These are phyloP conservation scores for Dendrolimus punctatus DNA, from an alignment of 1,140 invertebrate genomes.

Conservation along the genomic window DNA sequence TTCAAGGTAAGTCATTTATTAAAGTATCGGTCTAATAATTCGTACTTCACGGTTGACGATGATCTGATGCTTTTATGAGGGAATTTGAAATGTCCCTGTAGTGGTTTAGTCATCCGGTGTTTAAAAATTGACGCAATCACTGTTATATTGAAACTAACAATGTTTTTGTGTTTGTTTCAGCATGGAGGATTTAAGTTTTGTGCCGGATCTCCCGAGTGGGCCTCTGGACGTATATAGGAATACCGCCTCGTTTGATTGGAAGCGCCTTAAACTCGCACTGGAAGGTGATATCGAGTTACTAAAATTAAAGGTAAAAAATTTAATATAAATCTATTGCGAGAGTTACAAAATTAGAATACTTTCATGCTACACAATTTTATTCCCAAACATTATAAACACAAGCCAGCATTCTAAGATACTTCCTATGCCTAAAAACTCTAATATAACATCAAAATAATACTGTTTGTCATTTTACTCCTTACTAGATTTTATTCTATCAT, in stretches of 20 bases:
- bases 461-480: no score
- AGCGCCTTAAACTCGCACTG: constrained; percentile 80
- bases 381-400: no score
- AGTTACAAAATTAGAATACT: no score
- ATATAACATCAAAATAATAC: no score
- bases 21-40: constrained; percentile 8
- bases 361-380: no score
- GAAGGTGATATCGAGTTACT: constrained; percentile 81
- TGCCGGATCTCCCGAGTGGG: constrained; percentile 76
- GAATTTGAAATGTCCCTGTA: constrained; percentile 19
- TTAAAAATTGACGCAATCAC: constrained; percentile 19
- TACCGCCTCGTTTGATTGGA: constrained; percentile 85
- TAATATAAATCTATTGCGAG: background rate
- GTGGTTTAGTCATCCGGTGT: constrained; percentile 26
- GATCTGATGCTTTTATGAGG: constrained; percentile 12
- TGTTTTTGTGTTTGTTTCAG: constrained; percentile 19
- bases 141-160: constrained; percentile 14
- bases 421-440: no score
- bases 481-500: no score
- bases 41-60: constrained; percentile 11
- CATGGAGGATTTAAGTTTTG: constrained; percentile 68
- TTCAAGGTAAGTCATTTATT: constrained; percentile 32
- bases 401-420: no score
- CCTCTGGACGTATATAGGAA: constrained; percentile 82
- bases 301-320: constrained; percentile 80